Conservation (phyloP, 2,113 vertebrate species). For the Odocoileus hemionus region DNA sequence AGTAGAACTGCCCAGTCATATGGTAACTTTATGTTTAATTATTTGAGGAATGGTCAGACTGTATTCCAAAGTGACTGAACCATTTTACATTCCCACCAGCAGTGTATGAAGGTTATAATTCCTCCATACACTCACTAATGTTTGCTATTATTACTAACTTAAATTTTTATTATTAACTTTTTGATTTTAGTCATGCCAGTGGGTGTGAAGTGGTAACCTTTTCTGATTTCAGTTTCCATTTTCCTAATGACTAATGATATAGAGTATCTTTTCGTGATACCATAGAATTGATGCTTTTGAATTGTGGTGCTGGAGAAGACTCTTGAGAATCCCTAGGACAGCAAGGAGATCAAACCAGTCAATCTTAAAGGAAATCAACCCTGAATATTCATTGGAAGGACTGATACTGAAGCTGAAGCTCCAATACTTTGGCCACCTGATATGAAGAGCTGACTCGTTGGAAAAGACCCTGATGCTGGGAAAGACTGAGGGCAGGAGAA, state of each 20-base stretch:
- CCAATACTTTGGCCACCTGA: not conserved
- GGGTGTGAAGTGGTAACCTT: not conserved
- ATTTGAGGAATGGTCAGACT: not conserved
- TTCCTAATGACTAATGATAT: not conserved
- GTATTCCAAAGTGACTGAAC: constrained; percentile 4
- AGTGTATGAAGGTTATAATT: not conserved
- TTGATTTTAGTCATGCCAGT: not conserved
- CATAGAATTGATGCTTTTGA: not conserved
- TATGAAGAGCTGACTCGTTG: not conserved
- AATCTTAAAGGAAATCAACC: not conserved
- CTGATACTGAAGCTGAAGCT: not conserved
- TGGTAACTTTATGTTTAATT: not conserved
- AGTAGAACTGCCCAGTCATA: not conserved
- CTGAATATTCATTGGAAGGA: not conserved
- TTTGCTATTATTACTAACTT: constrained; percentile 33
- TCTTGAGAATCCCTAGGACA: not conserved
- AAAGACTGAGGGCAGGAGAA: not conserved
- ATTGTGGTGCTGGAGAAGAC: not conserved
- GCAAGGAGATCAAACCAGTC: not conserved
- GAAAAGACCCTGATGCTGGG: not conserved
- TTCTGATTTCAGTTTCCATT: not conserved
- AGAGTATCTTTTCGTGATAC: not conserved
- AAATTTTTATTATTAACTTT: constrained; percentile 22
- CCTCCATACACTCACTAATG: not conserved
- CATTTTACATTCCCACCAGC: not conserved